These are phyloP conservation scores for Mycogona germanica DNA, from an alignment of 2,888 invertebrate species.

Conservation along the genomic window DNA sequence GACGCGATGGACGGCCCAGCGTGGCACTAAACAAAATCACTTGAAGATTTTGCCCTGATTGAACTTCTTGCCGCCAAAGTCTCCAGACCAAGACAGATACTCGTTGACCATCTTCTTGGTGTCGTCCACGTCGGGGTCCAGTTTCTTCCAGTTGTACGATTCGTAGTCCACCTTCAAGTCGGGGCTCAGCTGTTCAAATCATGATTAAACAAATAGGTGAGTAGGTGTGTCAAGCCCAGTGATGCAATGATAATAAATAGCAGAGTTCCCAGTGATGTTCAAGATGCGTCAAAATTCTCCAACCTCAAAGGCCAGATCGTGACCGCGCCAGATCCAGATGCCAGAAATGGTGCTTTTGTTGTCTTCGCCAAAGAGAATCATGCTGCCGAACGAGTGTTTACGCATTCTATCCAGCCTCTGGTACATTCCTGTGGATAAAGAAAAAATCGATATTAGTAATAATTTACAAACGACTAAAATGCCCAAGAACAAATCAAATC, in stretches of 20 bases:
- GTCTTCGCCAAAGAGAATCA: constrained; percentile 85
- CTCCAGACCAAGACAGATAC: constrained; percentile 86
- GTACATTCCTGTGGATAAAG: constrained; percentile 65
- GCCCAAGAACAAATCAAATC: no score
- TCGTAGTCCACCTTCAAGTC: constrained; percentile 98
- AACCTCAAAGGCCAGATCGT: constrained; percentile 75
- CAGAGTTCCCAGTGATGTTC: background rate
- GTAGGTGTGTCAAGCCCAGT: no score
- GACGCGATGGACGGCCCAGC: no score
- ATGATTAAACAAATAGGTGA: no score
- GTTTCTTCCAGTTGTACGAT: constrained; percentile 87
- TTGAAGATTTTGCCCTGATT: constrained; percentile 99
- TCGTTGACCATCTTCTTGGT: constrained; percentile 77
- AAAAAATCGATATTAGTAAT: background rate
- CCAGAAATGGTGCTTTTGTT: constrained; percentile 89
- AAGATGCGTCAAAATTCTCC: constrained; percentile 20
- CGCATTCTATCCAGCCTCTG: constrained; percentile 97
- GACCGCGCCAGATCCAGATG: constrained; percentile 97
- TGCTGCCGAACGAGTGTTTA: constrained; percentile 89
- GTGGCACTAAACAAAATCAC: no score
- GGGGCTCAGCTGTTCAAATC: constrained; percentile 52
- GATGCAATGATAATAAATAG: constrained; percentile 14
- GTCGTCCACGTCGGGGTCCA: constrained; percentile 63
- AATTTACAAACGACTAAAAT: no score
- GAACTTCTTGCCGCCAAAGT: constrained; percentile 79